Conservation (phyloP, 2,797 vertebrate species). For the Microchirus variegatus region DNA sequence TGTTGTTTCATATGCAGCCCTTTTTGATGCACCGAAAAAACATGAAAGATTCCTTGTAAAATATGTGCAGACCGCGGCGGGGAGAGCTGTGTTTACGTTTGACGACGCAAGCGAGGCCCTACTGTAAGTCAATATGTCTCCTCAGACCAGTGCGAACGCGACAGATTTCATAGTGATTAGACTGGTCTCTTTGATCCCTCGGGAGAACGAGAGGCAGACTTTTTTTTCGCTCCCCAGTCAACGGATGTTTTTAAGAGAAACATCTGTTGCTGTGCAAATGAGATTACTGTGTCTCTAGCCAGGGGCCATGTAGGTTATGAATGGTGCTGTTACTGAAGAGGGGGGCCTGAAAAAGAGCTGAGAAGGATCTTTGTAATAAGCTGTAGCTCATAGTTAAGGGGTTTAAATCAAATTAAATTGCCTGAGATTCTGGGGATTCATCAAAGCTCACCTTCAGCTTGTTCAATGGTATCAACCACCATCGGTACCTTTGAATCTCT, state of each 20-base stretch:
- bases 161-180: constrained; percentile 69
- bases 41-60: constrained; percentile 58
- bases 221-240: constrained; percentile 58
- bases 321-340: constrained; percentile 58
- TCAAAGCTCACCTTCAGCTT: constrained; percentile 53
- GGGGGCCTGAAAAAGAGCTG: constrained; percentile 49
- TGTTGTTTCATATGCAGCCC: constrained; percentile 70
- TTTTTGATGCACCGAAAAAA: constrained; percentile 61
- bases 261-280: constrained; percentile 80
- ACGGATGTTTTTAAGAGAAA: constrained; percentile 78
- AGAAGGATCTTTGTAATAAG: constrained; percentile 70
- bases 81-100: constrained; percentile 42
- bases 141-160: constrained; percentile 64
- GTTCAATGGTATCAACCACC: constrained; percentile 11
- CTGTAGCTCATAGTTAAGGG: constrained; percentile 53
- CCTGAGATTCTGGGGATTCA: constrained; percentile 52
- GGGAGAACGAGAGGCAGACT: constrained; percentile 66
- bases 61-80: constrained; percentile 35
- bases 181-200: constrained; percentile 68
- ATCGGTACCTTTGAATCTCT: constrained; percentile 37
- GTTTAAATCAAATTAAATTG: constrained; percentile 62
- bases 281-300: constrained; percentile 73
- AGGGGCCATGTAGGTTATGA: constrained; percentile 69
- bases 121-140: constrained; percentile 68
- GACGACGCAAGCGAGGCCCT: constrained; percentile 37